phyloP scores from a whole-genome alignment of 2,797 vertebrate genomes.

The Naso thynnoides region DNA sequence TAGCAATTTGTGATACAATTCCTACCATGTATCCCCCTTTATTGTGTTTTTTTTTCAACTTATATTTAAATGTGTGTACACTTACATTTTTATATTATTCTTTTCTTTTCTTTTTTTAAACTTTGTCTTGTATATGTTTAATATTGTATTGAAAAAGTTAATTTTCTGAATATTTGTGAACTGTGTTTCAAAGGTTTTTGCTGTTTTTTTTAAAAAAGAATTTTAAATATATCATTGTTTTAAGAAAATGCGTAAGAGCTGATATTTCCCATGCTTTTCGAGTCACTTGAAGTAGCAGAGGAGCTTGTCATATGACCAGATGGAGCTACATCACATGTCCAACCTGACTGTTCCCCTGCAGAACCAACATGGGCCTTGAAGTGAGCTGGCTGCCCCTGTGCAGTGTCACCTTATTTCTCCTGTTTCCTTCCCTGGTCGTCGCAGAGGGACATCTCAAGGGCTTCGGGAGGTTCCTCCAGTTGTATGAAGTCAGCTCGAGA shows the following conservation, averaged over 20 bases:
- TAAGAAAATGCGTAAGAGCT: rapidly evolving
- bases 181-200: too few relatives aligned
- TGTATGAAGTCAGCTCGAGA: neutral
- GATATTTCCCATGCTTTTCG: slow-evolving; percentile 25
- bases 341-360: neutral
- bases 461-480: slow-evolving; percentile 39
- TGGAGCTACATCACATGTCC: slow-evolving; percentile 52
- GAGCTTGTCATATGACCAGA: slow-evolving; percentile 68
- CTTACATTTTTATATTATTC: too few relatives aligned
- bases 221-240: too few relatives aligned
- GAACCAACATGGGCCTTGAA: slow-evolving; percentile 58
- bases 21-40: too few relatives aligned
- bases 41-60: too few relatives aligned
- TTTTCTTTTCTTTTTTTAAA: too few relatives aligned
- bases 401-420: neutral
- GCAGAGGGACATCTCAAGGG: slow-evolving; percentile 35
- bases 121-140: too few relatives aligned
- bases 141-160: too few relatives aligned
- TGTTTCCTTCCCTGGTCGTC: neutral
- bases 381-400: neutral
- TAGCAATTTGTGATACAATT: too few relatives aligned
- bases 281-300: slow-evolving; percentile 25
- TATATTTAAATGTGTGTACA: too few relatives aligned
- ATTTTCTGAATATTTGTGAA: too few relatives aligned
- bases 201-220: too few relatives aligned